Evolutionary conservation across 1,140 invertebrate species (phyloP).

Genomic region (Brachionus calyciflorus): DNA sequence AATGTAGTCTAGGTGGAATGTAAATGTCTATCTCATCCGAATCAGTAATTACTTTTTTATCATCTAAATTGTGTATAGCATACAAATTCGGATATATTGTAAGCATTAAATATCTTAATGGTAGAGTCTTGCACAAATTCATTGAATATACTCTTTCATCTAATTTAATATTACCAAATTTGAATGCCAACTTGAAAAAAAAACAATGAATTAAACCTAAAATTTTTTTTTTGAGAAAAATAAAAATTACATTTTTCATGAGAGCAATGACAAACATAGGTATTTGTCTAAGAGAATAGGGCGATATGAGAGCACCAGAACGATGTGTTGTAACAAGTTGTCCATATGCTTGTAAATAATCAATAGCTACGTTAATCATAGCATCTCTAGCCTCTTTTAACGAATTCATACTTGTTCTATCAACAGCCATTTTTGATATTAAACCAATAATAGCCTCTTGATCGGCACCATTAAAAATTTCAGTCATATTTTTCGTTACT

Average conservation of each 20-base stretch:
- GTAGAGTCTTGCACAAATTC: slow-evolving; percentile 86
- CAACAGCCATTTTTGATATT: slow-evolving; percentile 93
- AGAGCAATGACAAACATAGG: slow-evolving; percentile 85
- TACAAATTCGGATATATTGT: slow-evolving; percentile 89
- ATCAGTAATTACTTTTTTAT: slow-evolving; percentile 51
- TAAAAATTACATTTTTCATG: slow-evolving; percentile 76
- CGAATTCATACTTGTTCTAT: slow-evolving; percentile 78
- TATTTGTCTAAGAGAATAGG: slow-evolving; percentile 72
- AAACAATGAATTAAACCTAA: slow-evolving; percentile 1
- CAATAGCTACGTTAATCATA: slow-evolving; percentile 87
- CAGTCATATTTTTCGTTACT: slow-evolving; percentile 75
- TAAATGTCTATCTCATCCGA: background rate
- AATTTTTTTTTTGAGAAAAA: background rate
- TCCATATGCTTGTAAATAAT: slow-evolving; percentile 76
- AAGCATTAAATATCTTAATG: slow-evolving; percentile 76
- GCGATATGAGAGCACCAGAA: slow-evolving; percentile 69
- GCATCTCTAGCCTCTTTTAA: slow-evolving; percentile 89
- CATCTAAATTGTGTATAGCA: slow-evolving; percentile 74
- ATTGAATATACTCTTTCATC: slow-evolving; percentile 90
- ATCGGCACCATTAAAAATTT: slow-evolving; percentile 86
- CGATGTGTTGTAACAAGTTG: slow-evolving; percentile 65
- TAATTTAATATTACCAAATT: background rate
- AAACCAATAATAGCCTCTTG: slow-evolving; percentile 88
- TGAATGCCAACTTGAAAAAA: slow-evolving; percentile 2
- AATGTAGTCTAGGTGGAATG: slow-evolving; percentile 63